These are phyloP conservation scores for Meta bourneti DNA, from an alignment of 2,888 invertebrate species.

Conservation along the genomic window DNA sequence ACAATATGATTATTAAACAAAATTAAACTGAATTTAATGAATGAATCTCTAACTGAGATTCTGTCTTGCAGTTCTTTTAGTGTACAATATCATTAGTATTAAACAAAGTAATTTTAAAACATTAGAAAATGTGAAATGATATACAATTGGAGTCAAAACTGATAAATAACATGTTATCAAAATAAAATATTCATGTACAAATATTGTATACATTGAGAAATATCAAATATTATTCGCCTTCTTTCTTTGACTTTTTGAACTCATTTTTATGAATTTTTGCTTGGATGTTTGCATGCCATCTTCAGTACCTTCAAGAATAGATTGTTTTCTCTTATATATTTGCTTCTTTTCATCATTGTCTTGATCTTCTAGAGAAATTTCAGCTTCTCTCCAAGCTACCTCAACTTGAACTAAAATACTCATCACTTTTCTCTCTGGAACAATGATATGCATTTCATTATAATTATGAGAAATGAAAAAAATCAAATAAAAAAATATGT, in stretches of 20 bases:
- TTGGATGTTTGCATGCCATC: slow-evolving; percentile 21
- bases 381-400: slow-evolving; percentile 94
- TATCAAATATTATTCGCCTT: too few relatives aligned
- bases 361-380: slow-evolving; percentile 93
- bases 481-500: neutral
- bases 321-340: slow-evolving; percentile 92
- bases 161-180: neutral
- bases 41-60: too few relatives aligned
- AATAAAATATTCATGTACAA: neutral
- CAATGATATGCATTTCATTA: neutral
- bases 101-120: neutral
- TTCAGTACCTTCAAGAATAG: slow-evolving; percentile 91
- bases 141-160: neutral
- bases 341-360: slow-evolving; percentile 93
- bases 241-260: neutral
- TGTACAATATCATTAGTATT: too few relatives aligned
- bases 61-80: too few relatives aligned
- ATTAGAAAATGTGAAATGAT: neutral
- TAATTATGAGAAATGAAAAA: neutral
- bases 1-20: too few relatives aligned
- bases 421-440: slow-evolving; percentile 89
- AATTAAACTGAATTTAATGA: too few relatives aligned
- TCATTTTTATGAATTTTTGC: slow-evolving; percentile 75
- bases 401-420: slow-evolving; percentile 95
- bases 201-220: too few relatives aligned